Evolutionary conservation across 2,113 vertebrate genomes (phyloP).

Genomic region (Rhineura floridana): DNA sequence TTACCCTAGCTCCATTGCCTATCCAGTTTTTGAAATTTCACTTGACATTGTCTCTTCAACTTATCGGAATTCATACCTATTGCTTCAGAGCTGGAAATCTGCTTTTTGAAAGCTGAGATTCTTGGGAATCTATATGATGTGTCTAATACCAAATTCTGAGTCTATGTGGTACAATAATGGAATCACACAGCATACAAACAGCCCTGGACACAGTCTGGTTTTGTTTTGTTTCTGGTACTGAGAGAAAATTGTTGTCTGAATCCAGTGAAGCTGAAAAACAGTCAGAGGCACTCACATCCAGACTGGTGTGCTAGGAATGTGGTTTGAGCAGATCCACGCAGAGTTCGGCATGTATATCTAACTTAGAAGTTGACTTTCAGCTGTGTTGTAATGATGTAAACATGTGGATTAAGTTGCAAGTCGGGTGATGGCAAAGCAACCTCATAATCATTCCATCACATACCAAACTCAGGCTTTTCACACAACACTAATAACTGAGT

Average conservation of each 20-base stretch:
- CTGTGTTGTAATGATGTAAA: background rate
- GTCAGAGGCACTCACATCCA: background rate
- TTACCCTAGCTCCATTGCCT: background rate
- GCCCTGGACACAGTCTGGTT: background rate
- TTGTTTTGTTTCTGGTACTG: too few relatives aligned
- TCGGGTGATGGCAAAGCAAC: background rate
- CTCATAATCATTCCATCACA: background rate
- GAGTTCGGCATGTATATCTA: background rate
- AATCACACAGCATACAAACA: background rate
- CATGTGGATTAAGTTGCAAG: background rate
- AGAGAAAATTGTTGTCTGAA: background rate
- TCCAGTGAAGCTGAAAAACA: background rate
- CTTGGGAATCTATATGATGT: too few relatives aligned
- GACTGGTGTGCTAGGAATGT: conserved; percentile 1
- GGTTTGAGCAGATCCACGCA: background rate
- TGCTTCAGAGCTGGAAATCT: too few relatives aligned
- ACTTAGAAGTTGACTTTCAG: background rate
- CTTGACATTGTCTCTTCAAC: background rate
- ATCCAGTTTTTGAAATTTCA: background rate
- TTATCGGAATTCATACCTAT: background rate
- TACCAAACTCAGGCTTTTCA: background rate
- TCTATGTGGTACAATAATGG: background rate
- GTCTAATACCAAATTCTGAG: background rate
- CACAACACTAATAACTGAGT: background rate
- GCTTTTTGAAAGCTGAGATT: too few relatives aligned